Conservation (phyloP, 2,113 vertebrate genomes). For the Pachypanchax playfairii region DNA sequence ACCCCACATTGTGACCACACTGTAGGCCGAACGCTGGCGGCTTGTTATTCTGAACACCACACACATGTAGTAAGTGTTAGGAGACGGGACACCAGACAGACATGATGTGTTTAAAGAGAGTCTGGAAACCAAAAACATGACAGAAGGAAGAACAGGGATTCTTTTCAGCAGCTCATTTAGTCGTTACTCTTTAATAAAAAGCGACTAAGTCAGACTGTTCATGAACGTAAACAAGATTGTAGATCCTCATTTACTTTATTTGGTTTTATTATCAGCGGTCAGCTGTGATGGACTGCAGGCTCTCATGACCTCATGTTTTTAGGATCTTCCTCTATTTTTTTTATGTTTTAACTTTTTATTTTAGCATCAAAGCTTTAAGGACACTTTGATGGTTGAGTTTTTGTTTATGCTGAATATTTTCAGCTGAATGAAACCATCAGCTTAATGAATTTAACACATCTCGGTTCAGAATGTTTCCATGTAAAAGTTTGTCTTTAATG, state of each 20-base stretch:
- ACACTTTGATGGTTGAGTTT: slow-evolving; percentile 6
- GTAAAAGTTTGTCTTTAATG: not conserved
- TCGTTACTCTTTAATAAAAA: not conserved
- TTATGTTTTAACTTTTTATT: slow-evolving; percentile 28
- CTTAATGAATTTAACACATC: not conserved
- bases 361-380: slow-evolving; percentile 14
- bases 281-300: slow-evolving; percentile 21
- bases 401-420: slow-evolving; percentile 4
- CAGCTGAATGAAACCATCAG: not conserved
- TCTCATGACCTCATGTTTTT: slow-evolving; percentile 42
- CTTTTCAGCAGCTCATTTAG: slow-evolving; percentile 13
- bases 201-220: slow-evolving; percentile 10
- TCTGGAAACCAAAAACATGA: slow-evolving; percentile 19
- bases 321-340: slow-evolving; percentile 19
- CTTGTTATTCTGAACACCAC: slow-evolving; percentile 16
- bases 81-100: slow-evolving; percentile 47
- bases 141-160: slow-evolving; percentile 7
- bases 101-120: slow-evolving; percentile 44
- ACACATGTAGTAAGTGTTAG: slow-evolving; percentile 29
- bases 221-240: not conserved
- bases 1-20: slow-evolving; percentile 60
- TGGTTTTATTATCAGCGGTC: slow-evolving; percentile 3
- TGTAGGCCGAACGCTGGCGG: slow-evolving; percentile 32
- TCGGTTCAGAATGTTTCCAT: not conserved
- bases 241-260: not conserved